Evolutionary conservation across 2,113 vertebrate species (phyloP), one percentile per base, ranked within the genome.

Genomic region (Ceyx melanurus): DNA sequence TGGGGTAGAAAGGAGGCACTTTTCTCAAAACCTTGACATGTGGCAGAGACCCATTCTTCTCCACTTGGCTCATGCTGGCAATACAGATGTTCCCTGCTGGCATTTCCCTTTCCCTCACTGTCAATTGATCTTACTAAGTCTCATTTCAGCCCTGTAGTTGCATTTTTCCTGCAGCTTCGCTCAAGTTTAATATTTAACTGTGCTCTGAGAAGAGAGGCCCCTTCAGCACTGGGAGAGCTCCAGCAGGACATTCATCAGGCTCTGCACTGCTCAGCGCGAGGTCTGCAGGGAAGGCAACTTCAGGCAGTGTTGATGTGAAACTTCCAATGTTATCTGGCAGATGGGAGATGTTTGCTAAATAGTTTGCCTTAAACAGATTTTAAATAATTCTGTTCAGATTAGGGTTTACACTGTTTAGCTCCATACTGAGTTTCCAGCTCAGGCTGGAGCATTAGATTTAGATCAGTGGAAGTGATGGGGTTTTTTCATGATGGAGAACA

Each of bases 211-310:
- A 8, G 58, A 45, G 71, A 35, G n/a, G 58, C 53, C 61, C 58
- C 80, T 88, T 96, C 95, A 94, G 95, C 93, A 96, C 93, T 1
- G 37, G 92, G 96, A 95, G 93, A 90, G 83, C 92, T 95, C 92
- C 90, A 9, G 76, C 45, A 5, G 50, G 60, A 50, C 23, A 3
- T 3, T 7, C n/a, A 11, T 4, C 75, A 15, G 60, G 45, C 58
- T 46, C 46, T 5, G n/a, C 1, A 7, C 33, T 1, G 8, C 67
- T n/a, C 25, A 0, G 25, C 0, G 5, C 9, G 1, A n/a, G 25
- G 16, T 15, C 74, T 14, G 60, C 4, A 1, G 48, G 23, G 18
- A 29, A 18, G 7, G 2, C 33, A 5, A 2, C 54, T 22, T 31
- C 64, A 4, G 45, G n/a, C 10, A 0, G 6, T 0, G 53, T 2